phyloP scores from a whole-genome alignment of 2,888 invertebrate species.

The Cosmorhoe ocellata region DNA sequence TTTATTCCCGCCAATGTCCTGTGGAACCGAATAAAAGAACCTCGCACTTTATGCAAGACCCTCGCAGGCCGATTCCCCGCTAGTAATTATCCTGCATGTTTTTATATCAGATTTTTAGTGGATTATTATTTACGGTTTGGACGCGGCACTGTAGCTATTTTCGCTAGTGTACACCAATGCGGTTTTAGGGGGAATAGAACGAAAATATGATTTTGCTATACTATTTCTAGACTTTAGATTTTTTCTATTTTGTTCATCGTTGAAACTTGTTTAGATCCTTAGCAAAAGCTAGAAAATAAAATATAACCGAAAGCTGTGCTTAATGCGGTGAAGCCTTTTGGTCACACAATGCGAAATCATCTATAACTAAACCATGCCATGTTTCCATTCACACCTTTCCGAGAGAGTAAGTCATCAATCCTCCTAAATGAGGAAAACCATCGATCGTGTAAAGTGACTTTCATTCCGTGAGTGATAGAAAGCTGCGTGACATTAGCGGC shows the following conservation, averaged over 20 bases:
- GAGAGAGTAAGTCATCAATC: conserved; percentile 29
- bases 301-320: too few species aligned
- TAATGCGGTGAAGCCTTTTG: too few species aligned
- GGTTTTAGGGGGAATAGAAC: conserved; percentile 21
- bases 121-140: conserved; percentile 78
- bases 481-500: conserved; percentile 73
- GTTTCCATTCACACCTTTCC: conserved; percentile 4
- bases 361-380: conserved; percentile 13
- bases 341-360: conserved; percentile 6
- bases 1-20: conserved; percentile 52
- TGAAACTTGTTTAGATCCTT: too few species aligned
- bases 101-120: conserved; percentile 78
- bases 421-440: conserved; percentile 29
- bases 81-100: conserved; percentile 80
- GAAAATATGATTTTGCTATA: not conserved
- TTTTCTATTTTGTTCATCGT: too few species aligned
- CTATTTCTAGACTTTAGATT: too few species aligned
- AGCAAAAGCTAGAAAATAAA: too few species aligned
- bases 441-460: conserved; percentile 54
- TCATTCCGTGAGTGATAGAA: conserved; percentile 70
- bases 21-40: conserved; percentile 45
- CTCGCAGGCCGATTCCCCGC: conserved; percentile 70
- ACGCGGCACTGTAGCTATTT: conserved; percentile 39
- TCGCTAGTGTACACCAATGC: conserved; percentile 30
- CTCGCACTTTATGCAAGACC: conserved; percentile 60